These are phyloP conservation scores for Trichosurus vulpecula DNA, from an alignment of 2,797 vertebrate genomes.

Conservation along the genomic window DNA sequence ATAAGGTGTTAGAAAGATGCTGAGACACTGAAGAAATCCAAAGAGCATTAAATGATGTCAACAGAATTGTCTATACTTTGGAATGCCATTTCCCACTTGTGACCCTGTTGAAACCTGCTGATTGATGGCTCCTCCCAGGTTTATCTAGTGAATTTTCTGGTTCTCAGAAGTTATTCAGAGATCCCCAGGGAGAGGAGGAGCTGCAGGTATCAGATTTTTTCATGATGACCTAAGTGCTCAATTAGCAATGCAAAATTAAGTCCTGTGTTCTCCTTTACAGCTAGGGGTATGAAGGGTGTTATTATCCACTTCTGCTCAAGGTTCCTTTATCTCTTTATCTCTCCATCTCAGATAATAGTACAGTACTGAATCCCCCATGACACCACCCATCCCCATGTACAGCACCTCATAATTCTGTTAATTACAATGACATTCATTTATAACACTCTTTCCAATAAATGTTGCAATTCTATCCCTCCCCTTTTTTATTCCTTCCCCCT, in stretches of 20 bases:
- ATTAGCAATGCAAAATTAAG: neutral
- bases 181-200: neutral
- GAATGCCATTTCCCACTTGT: neutral
- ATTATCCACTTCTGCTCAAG: neutral
- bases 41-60: neutral
- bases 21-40: neutral
- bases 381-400: neutral
- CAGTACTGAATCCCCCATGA: neutral
- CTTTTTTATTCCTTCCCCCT: neutral
- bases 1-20: neutral
- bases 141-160: neutral
- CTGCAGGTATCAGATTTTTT: neutral
- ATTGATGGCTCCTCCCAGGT: neutral
- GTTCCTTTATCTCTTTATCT: neutral
- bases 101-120: neutral
- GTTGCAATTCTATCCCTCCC: neutral
- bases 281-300: neutral
- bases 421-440: neutral
- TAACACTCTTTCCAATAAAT: neutral
- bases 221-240: neutral
- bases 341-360: neutral
- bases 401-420: neutral
- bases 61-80: neutral
- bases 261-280: neutral
- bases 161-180: neutral